A percentile compares a stretch with the other conserved stretches of the same genome.
Conservation (phyloP, 2,113 vertebrate species). For the Orientallactaga bullata region DNA sequence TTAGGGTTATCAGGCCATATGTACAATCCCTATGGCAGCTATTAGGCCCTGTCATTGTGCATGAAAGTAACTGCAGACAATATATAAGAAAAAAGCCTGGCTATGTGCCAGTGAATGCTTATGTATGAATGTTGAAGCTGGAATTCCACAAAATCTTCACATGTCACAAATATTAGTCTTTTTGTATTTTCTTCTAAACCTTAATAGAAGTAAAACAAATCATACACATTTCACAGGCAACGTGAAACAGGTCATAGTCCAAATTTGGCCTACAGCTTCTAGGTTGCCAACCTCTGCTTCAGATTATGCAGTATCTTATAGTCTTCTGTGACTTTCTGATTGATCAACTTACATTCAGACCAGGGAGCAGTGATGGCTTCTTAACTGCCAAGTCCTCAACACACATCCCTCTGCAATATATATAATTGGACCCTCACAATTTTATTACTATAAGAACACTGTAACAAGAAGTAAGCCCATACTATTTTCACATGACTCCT, state of each 20-base stretch:
- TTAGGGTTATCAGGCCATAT: neutral
- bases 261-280: neutral
- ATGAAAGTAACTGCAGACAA: neutral
- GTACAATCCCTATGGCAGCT: neutral
- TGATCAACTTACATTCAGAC: neutral
- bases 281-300: neutral
- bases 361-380: neutral
- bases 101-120: neutral
- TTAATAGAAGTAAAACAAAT: slow-evolving; percentile 29
- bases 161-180: neutral
- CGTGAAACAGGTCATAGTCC: neutral
- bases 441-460: neutral
- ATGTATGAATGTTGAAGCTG: neutral
- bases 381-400: neutral
- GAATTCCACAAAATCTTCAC: slow-evolving; percentile 6
- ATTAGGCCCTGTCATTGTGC: neutral
- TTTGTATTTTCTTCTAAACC: neutral
- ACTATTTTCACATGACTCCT: neutral
- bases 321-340: neutral
- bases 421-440: neutral
- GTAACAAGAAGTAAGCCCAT: neutral
- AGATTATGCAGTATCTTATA: neutral
- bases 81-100: neutral
- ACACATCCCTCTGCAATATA: neutral
- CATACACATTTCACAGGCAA: neutral